Evolutionary conservation across 2,113 vertebrate species (phyloP).

Genomic region (Panthera leo): DNA sequence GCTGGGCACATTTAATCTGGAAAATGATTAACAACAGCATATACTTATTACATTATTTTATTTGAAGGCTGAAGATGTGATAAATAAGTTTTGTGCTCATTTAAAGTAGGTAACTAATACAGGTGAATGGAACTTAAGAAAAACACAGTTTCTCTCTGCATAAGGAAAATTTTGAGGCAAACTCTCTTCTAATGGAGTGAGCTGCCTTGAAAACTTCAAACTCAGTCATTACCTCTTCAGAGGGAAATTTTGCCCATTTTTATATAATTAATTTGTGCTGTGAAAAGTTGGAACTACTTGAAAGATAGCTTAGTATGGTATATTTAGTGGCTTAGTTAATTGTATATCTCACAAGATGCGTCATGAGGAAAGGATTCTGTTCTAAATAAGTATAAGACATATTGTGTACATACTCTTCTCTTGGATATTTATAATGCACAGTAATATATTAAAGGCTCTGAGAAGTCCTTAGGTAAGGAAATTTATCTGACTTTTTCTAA

Average conservation of each 20-base stretch:
- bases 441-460: background rate
- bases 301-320: background rate
- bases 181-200: background rate
- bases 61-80: background rate
- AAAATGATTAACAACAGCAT: background rate
- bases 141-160: background rate
- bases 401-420: background rate
- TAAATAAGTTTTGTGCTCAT: background rate
- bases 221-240: background rate
- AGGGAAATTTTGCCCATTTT: background rate
- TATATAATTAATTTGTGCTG: background rate
- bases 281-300: slow-evolving; percentile 17
- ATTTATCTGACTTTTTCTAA: slow-evolving; percentile 6
- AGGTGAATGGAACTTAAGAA: background rate
- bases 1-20: background rate
- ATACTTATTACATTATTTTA: background rate
- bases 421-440: background rate
- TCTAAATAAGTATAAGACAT: background rate
- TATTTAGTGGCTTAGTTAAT: slow-evolving; percentile 37
- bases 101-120: background rate
- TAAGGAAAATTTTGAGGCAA: background rate
- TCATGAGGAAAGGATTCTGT: background rate
- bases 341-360: background rate
- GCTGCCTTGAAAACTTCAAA: background rate
- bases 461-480: background rate